phyloP scores from a whole-genome alignment of 2,797 vertebrate genomes.

The Danio jaintianensis region DNA sequence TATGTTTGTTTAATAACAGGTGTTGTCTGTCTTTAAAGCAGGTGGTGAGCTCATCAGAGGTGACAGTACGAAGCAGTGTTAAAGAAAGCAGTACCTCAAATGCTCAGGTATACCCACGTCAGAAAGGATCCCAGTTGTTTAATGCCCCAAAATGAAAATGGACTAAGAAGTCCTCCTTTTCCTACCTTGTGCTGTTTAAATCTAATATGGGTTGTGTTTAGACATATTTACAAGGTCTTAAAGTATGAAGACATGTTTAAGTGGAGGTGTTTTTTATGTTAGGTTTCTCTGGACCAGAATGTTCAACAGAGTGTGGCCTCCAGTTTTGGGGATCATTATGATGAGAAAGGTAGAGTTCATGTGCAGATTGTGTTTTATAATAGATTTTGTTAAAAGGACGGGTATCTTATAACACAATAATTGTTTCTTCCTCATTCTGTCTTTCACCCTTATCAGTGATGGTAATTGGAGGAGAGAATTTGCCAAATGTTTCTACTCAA shows the following conservation, averaged over 20 bases:
- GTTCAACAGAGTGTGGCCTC: slow-evolving; percentile 72
- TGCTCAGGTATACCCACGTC: slow-evolving; percentile 77
- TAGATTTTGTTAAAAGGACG: not conserved
- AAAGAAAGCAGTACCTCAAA: slow-evolving; percentile 73
- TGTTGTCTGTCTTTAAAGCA: slow-evolving; percentile 76
- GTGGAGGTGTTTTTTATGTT: slow-evolving; percentile 54
- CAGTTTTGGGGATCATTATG: slow-evolving; percentile 76
- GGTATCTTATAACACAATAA: not conserved
- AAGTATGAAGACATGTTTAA: not conserved
- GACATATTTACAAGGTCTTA: not conserved
- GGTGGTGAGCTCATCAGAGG: slow-evolving; percentile 79
- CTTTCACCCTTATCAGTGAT: slow-evolving; percentile 69
- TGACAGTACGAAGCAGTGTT: slow-evolving; percentile 75
- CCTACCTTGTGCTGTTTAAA: not conserved
- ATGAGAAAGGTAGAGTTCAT: slow-evolving; percentile 76
- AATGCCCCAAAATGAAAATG: not conserved
- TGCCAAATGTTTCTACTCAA: slow-evolving; percentile 90
- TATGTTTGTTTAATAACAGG: slow-evolving; percentile 9
- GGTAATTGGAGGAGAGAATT: slow-evolving; percentile 83
- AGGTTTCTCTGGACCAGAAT: slow-evolving; percentile 76
- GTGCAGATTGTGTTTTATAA: not conserved
- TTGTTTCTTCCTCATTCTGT: not conserved
- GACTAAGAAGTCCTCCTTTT: not conserved
- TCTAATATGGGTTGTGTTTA: not conserved
- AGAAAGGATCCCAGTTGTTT: not conserved